Evolutionary conservation across 1,140 invertebrate species (phyloP), one percentile per base, ranked within the genome.

Genomic region (Hyles euphorbiae): DNA sequence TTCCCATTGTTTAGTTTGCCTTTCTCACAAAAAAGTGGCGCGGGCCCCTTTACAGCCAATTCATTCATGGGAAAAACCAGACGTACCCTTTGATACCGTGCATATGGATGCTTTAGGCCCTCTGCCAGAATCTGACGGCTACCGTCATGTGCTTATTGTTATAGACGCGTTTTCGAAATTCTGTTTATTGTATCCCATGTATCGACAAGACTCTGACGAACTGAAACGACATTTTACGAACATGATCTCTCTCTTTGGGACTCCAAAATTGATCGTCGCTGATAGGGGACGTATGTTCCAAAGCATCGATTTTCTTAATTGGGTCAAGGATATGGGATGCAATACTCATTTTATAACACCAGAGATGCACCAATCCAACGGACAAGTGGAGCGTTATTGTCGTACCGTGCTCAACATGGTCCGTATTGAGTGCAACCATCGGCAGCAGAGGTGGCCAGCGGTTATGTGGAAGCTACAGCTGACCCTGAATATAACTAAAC

Each of bases 361-460:
- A 2, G 68, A 66, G 40, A 60, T 71, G 48, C 62, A 68, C 49
- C 52, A 65, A n/a, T 58, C 56, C 3, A 74, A 74, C 33, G 72
- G 69, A 5, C 72, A 74, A 47, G 69, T 69, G 9, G 68, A 73
- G 34, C 58, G 66, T 8, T 73, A 72, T 48, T 59, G 60, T 34
- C 32, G 61, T 0, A 72, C 71, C 3, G 60, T 72, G 8, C 55
- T 62, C 12, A 68, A 74, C 34, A 56, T 74, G 56, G 22, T 74
- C 5, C 43, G 61, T 2, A 57, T 69, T 11, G 4, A 48, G 10
- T n/a, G 3, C 5, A 11, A 11, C 2, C n/a, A 48, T n/a, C 4
- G 4, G 11, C n/a, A 48, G 6, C 5, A 5, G 4, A 5, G 3
- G 5, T 48, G 46, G 46, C 22, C 46, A 5, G 46, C n/a, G 2